Base-by-base conservation (phyloP, 2,888 invertebrate genomes). In the Coenonympha glycerion region DNA sequence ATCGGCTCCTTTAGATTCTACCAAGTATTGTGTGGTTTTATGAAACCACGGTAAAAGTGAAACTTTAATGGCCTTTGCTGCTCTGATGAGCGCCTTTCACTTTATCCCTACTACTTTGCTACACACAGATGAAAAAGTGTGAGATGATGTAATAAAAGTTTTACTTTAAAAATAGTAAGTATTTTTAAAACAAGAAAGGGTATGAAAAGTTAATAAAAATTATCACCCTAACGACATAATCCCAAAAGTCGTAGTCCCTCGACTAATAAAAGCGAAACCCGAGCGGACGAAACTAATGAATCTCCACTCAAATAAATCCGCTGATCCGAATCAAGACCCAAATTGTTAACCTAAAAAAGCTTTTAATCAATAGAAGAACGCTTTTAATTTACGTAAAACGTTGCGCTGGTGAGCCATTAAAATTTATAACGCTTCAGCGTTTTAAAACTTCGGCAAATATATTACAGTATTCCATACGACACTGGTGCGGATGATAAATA, bases 321-420 rank as follows among this genome's bases (percentile, higher is more conserved):
- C 55, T 62, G 66, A 70, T 72, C 71, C 71, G 69, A 62, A 65
- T 71, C 68, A 71, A 66, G 62, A 56, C 63, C 59, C 59, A 61
- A 74, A 70, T 68, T 62, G 66, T 64, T 64, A 68, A 68, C 67
- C 65, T 53, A 56, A 68, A 62, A 58, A 61, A 59, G 49, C 56
- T 60, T 59, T 62, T 60, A 59, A 64, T 64, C 60, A 59, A 60
- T 61, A 56, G 16, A 13, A 58, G 53, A 55, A 56, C 47, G 50
- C 53, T 46, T 57, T 49, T 53, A 55, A 56, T 53, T 55, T 41
- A 41, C 37, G 42, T 55, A 37, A 51, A 53, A 47, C 50, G 47
- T 47, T 47, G 34, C 45, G 47, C 47, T 40, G 33, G 45, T 33
- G 33, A 37, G 41, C 41, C 37, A 46, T 56, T 55, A 50, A 56